Percentiles rank a stretch among this genome's conserved stretches.
Evolutionary conservation across 2,113 vertebrate genomes (phyloP).

Genomic region (Brevimyrus niger): DNA sequence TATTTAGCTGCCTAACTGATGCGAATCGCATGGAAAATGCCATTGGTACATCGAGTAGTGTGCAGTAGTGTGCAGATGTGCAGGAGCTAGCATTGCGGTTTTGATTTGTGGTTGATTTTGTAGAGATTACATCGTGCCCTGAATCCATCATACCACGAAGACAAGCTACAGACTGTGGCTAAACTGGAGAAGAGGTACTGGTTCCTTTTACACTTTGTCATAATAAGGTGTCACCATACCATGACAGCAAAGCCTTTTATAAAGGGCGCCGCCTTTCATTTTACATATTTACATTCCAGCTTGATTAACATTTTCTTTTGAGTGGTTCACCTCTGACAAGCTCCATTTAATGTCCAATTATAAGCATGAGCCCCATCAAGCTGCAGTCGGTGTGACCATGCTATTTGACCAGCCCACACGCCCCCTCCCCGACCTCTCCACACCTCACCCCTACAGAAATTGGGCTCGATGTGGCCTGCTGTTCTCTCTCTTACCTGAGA

Average conservation of each 20-base stretch:
- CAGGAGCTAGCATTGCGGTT: not conserved
- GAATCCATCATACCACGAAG: conserved; percentile 82
- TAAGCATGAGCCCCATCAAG: not conserved
- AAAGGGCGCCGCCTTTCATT: not conserved
- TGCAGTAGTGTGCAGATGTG: not conserved
- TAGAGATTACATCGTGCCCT: conserved; percentile 90
- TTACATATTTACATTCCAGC: not conserved
- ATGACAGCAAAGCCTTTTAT: not conserved
- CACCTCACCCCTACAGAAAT: not conserved
- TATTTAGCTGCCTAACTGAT: not conserved
- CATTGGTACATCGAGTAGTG: not conserved
- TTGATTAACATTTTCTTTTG: not conserved
- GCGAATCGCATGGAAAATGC: not conserved
- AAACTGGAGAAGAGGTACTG: conserved; percentile 79
- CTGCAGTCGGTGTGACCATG: not conserved
- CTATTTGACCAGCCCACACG: not conserved
- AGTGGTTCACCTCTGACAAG: not conserved
- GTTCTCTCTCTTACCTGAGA: not conserved
- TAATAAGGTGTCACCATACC: not conserved
- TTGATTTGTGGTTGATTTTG: conserved; percentile 44
- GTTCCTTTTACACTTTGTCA: not conserved
- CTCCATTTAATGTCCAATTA: not conserved
- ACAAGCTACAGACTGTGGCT: conserved; percentile 74
- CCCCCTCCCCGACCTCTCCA: not conserved
- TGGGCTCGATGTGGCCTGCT: not conserved